These are phyloP conservation scores for Belonocnema kinseyi DNA, from an alignment of 1,140 invertebrate genomes.

Conservation along the genomic window DNA sequence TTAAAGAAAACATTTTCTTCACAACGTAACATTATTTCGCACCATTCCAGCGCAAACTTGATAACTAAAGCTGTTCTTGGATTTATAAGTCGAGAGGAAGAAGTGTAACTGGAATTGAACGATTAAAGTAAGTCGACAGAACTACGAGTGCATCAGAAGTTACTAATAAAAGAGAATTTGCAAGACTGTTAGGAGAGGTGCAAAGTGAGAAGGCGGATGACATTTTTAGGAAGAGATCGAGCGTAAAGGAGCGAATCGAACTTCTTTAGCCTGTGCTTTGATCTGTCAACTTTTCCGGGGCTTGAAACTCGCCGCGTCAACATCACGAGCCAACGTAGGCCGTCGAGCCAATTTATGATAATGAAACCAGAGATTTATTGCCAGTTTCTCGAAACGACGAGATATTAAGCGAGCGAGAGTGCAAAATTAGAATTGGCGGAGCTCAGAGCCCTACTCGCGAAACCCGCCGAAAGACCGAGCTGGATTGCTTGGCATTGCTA, in stretches of 20 bases:
- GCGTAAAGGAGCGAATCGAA: conserved; percentile 59
- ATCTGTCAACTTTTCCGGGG: conserved; percentile 55
- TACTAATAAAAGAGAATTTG: conserved; percentile 24
- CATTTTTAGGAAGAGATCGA: conserved; percentile 51
- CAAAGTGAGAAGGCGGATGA: conserved; percentile 32
- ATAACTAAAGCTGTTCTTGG: conserved; percentile 20
- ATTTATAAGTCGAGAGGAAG: conserved; percentile 18
- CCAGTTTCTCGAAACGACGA: conserved; percentile 58
- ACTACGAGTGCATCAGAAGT: conserved; percentile 3
- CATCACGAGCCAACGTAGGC: conserved; percentile 54
- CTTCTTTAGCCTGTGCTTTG: conserved; percentile 53
- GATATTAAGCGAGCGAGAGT: conserved; percentile 60
- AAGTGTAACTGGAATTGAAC: neutral
- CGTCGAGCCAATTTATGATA: conserved; percentile 63
- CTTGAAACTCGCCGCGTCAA: conserved; percentile 51
- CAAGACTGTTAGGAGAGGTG: conserved; percentile 37
- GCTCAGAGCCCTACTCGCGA: conserved; percentile 39
- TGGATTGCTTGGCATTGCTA: conserved; percentile 42
- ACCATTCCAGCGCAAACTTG: conserved; percentile 1
- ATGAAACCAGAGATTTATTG: conserved; percentile 63
- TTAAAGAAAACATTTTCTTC: no score
- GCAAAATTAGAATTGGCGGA: conserved; percentile 62
- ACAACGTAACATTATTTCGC: no score
- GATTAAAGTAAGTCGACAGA: conserved; percentile 1
- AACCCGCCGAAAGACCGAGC: conserved; percentile 46